phyloP scores from a whole-genome alignment of 2,113 vertebrate species.

The Xiphias gladius region DNA sequence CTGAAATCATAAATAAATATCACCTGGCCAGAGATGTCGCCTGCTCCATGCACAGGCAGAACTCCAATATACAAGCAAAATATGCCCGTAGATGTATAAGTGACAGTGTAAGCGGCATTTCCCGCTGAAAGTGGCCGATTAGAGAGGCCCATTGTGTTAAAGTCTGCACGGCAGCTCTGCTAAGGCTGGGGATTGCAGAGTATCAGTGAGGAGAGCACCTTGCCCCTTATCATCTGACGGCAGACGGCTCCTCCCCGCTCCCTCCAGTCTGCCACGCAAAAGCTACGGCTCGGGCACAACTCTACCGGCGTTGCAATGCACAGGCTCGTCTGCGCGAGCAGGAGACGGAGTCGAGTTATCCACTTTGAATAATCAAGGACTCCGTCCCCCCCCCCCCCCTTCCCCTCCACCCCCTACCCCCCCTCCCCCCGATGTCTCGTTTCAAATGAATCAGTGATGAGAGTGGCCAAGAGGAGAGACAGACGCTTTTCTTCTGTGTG shows the following conservation, averaged over 20 bases:
- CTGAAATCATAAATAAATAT: background rate
- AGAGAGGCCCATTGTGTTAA: background rate
- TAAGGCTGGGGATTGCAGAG: constrained; percentile 34
- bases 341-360: constrained; percentile 56
- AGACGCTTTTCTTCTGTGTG: constrained; percentile 53
- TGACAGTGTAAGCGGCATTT: background rate
- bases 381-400: constrained; percentile 37
- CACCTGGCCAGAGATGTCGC: background rate
- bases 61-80: background rate
- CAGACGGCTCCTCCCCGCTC: constrained; percentile 72
- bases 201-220: constrained; percentile 65
- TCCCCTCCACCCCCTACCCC: too few relatives aligned
- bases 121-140: background rate
- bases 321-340: constrained; percentile 36
- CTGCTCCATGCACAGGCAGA: background rate
- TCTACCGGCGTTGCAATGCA: constrained; percentile 42
- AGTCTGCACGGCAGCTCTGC: constrained; percentile 4
- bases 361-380: constrained; percentile 61
- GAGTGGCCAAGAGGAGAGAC: constrained; percentile 65
- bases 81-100: background rate
- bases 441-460: constrained; percentile 86
- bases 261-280: constrained; percentile 57
- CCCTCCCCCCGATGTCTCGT: too few relatives aligned
- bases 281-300: constrained; percentile 58
- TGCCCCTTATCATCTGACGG: constrained; percentile 80